phyloP scores from a whole-genome alignment of 2,797 vertebrate species.

The Phalanger gymnotis region DNA sequence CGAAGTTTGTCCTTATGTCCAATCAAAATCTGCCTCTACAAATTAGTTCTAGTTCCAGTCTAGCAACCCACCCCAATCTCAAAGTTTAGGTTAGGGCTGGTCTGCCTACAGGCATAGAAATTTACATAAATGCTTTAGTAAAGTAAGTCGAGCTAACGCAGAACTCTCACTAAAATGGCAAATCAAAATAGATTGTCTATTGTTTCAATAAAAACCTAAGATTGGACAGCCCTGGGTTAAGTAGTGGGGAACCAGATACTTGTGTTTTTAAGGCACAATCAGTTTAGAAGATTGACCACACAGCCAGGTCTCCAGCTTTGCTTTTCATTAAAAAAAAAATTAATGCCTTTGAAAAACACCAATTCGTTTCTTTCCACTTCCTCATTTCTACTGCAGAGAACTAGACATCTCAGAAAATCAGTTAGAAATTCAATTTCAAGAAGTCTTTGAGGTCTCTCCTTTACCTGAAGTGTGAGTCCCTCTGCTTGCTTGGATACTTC shows the following conservation, averaged over 20 bases:
- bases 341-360: background rate
- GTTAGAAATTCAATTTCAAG: background rate
- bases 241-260: background rate
- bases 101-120: too few species aligned
- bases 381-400: background rate
- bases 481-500: background rate
- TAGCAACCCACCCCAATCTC: background rate
- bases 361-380: background rate
- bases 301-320: background rate
- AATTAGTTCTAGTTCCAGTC: background rate
- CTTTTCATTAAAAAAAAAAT: background rate
- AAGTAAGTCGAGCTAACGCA: too few species aligned
- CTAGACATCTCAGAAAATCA: background rate
- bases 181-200: too few species aligned
- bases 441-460: background rate
- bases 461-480: background rate
- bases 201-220: too few species aligned
- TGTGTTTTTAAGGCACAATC: background rate
- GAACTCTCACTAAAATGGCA: too few species aligned
- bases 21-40: background rate
- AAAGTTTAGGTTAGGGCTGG: too few species aligned
- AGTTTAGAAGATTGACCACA: background rate
- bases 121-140: too few species aligned
- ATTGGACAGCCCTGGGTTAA: too few species aligned
- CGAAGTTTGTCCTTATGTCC: background rate